Base-by-base conservation (phyloP, 2,888 invertebrate genomes). In the Sesamia inferens region DNA sequence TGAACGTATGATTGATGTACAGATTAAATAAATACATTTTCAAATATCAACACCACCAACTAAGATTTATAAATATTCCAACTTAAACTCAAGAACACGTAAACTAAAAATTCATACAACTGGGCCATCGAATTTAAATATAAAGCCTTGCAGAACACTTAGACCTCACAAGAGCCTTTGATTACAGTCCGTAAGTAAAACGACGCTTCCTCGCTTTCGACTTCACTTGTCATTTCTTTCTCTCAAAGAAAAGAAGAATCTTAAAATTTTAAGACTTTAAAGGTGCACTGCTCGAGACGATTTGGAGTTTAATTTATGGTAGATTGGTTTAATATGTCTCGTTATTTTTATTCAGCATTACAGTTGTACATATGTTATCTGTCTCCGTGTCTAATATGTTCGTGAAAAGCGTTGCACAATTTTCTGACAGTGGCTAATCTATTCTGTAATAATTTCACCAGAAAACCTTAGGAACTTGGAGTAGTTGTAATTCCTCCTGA, bases 151-250 rank as follows among this genome's bases (percentile, higher is more conserved):
- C 70, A 58, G 72, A 70, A 83, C 68, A 83, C 80, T 83, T 71
- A 74, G 55, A 82, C 44, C 68, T 65, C 47, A 42, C 73, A 71
- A 75, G 72, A 58, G 68, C 74, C 84, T 84, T 82, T 81, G 82
- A 82, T 81, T 77, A 81, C 81, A 48, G 39, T 42, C 82, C 77
- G 77, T 82, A 55, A 84, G 81, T 84, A 81, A 81, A 71, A 66
- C 68, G 81, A 58, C 73, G 81, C 71, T 82, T 76, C 77, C 81
- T 83, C 68, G 62, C 84, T 74, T 71, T 74, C 57, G 65, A 75
- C 84, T 71, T 74, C 81, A 81, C 80, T 83, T 68, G 66, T 74
- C 71, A 68, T 82, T 68, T 59, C 68, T 70, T 55, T 69, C 48
- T 39, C 22, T 72, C 79, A 59, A 66, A 72, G 79, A 63, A 68